These are phyloP conservation scores for Abscondita cerata DNA, from an alignment of 2,888 invertebrate species.

Conservation along the genomic window DNA sequence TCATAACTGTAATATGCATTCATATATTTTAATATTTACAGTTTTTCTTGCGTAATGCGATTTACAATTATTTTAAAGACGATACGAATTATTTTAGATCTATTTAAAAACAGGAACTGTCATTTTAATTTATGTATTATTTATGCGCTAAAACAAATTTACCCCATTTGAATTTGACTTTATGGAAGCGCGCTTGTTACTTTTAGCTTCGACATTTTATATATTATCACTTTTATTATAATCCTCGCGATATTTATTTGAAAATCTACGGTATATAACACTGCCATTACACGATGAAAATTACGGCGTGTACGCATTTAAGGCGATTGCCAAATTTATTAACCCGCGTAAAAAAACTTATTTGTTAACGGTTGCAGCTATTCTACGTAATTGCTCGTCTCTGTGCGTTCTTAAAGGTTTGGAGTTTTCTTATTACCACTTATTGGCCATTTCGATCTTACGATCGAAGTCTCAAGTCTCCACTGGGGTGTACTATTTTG, in stretches of 20 bases:
- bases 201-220: background rate
- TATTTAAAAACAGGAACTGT: background rate
- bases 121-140: slow-evolving; percentile 9
- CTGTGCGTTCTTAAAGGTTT: no score
- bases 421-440: no score
- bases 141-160: background rate
- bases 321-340: background rate
- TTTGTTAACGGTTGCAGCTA: no score
- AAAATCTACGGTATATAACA: background rate
- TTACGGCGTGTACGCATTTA: background rate
- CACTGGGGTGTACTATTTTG: no score
- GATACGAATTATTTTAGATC: background rate
- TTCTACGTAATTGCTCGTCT: no score
- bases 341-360: no score
- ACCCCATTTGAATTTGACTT: slow-evolving; percentile 15
- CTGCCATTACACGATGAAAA: background rate
- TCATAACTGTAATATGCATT: slow-evolving; percentile 23
- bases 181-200: background rate
- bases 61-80: background rate
- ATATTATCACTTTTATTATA: slow-evolving; percentile 2
- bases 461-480: no score
- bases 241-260: slow-evolving; percentile 6
- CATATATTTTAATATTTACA: slow-evolving; percentile 13
- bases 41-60: slow-evolving; percentile 14
- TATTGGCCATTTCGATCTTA: no score